Base-by-base conservation (phyloP, 2,888 invertebrate genomes). In the Drosophila cracens region DNA sequence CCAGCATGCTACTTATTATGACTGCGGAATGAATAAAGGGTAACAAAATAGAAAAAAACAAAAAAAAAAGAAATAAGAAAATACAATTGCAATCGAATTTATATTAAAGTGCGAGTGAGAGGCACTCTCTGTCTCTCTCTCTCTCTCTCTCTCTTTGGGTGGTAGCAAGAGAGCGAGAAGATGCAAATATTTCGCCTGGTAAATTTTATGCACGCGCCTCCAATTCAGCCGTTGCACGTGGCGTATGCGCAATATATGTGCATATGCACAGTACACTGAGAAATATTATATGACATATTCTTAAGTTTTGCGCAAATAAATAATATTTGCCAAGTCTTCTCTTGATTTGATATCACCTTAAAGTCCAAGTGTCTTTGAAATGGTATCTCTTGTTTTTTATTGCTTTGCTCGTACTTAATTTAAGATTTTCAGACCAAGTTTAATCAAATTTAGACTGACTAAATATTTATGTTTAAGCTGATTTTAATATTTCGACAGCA, bases 231-330 rank as follows among this genome's bases (percentile, higher is more conserved):
- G 70, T 51, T 76, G 72, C 74, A 86, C 73, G 71, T 79, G 87
- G 79, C 89, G 87, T 86, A 83, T 84, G 89, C 76, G 89, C 84
- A 81, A 84, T 88, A 58, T 81, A 36, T 75, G 27, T 16, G 43
- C 29, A 76, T 53, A 69, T 48, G 46, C 49, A 33, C 27, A 65
- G 34, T 43, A 43, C 57, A 57, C 57, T 57, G 57, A 57, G 8
- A n/a, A 16, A 43, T 43, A 49, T 27, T 29, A 21, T 1, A 43
- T 43, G 21, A 21, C 13, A 43, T 21, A 46, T 25, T 25, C 46
- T 25, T 25, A 46, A 11, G 40, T 11, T 11, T 21, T 43, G n/a
- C 11, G 21, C 25, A 48, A 43, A 21, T 21, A 43, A 43, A 11
- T 43, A 43, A 5, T 5, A 21, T 8, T n/a, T 16, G 21, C 18